Base-by-base conservation (phyloP, 2,113 vertebrate genomes). In the Cygnus buccinator region DNA sequence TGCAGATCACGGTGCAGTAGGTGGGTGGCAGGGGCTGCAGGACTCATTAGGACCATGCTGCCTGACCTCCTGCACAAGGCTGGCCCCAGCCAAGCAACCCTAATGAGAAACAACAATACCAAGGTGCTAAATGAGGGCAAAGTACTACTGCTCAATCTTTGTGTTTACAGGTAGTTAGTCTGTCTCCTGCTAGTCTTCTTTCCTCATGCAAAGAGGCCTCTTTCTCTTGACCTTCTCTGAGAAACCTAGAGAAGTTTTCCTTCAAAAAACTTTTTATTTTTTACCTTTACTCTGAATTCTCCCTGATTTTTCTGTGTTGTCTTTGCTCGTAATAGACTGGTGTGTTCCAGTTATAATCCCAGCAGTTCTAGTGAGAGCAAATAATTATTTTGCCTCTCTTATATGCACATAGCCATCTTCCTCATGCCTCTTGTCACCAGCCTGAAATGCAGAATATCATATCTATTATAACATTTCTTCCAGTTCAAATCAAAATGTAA, bases 401-500 rank as follows among this genome's bases (percentile, higher is more conserved):
- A 58, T 57, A 90, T 80, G 89, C 39, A 83, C 63, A 90, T 76
- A 84, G 65, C 18, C 14, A 33, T 94, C 86, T 84, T 95, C 31
- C 41, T 71, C 63, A 57, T 79, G 91, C 57, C 29, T 90, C 82
- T 93, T 89, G 55, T 89, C 87, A 75, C 57, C 76, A 74, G 43
- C 43, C 71, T 89, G 71, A 88, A 93, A 95, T 88, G 58, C 31
- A 90, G 94, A 91, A 84, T 96, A 75, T 85, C 46, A 8, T 76
- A 81, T 77, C 80, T 78, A 21, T 54, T 82, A 37, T 84, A 82
- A 84, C 35, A 84, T 95, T 93, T 94, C 73, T 95, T 91, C 87
- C 90, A 86, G 81, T 84, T 94, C 95, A 95, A 77, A 93, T 94
- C 77, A 93, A 96, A 96, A 88, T 58, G 43, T 79, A 91, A 97